A percentile compares a stretch with the other conserved stretches of the same genome.
Evolutionary conservation across 1,140 invertebrate species (phyloP).

Genomic region (Sarcophaga bullata): DNA sequence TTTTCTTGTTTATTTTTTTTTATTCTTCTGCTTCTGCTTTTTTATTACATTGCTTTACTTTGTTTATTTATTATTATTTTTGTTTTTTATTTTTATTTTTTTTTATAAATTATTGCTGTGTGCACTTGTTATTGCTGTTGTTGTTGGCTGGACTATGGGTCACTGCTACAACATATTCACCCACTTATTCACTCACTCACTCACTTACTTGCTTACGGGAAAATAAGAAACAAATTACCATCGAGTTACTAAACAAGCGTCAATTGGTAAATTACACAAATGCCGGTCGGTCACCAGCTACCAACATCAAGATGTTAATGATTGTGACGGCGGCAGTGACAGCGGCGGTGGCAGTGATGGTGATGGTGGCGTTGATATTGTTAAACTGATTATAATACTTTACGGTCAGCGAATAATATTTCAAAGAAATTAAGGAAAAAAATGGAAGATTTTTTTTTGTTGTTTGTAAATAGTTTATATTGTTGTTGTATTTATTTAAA

Average conservation of each 20-base stretch:
- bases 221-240: neutral
- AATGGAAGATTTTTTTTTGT: too few relatives aligned
- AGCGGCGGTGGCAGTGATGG: too few relatives aligned
- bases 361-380: too few relatives aligned
- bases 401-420: too few relatives aligned
- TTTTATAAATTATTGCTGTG: neutral
- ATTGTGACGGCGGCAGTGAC: too few relatives aligned
- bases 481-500: too few relatives aligned
- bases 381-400: too few relatives aligned
- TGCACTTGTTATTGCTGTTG: neutral
- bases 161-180: neutral
- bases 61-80: neutral
- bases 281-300: neutral
- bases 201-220: neutral
- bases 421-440: too few relatives aligned
- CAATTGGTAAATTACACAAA: slow-evolving; percentile 37
- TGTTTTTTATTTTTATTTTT: neutral
- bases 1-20: neutral
- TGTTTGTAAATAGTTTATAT: too few relatives aligned
- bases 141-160: slow-evolving; percentile 23
- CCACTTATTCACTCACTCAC: too few relatives aligned
- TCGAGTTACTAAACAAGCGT: neutral
- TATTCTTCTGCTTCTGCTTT: neutral
- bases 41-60: neutral
- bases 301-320: too few relatives aligned